Evolutionary conservation across 2,113 vertebrate genomes (phyloP).

Genomic region (Rhinoderma darwinii): DNA sequence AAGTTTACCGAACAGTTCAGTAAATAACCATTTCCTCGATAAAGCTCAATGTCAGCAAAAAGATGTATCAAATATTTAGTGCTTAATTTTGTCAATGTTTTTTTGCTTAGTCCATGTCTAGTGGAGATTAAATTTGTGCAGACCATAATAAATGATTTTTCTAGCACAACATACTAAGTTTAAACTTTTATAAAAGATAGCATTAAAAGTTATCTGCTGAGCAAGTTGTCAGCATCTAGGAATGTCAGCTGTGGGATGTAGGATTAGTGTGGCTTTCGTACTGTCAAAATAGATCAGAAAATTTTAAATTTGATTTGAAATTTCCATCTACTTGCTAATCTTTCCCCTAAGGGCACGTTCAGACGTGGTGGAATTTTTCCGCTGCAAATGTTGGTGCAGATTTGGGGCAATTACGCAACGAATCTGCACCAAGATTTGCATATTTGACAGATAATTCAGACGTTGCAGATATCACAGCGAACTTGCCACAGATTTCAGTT

Average conservation of each 20-base stretch:
- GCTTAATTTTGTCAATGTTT: neutral
- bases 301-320: conserved; percentile 32
- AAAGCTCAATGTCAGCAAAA: conserved; percentile 33
- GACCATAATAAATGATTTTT: conserved; percentile 29
- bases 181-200: conserved; percentile 36
- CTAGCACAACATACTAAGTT: conserved; percentile 23
- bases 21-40: neutral
- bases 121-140: conserved; percentile 50
- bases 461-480: too few relatives aligned
- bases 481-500: too few relatives aligned
- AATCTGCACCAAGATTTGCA: too few relatives aligned
- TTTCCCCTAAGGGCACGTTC: too few relatives aligned
- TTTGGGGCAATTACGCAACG: too few relatives aligned
- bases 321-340: conserved; percentile 21
- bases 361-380: too few relatives aligned
- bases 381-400: too few relatives aligned
- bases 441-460: too few relatives aligned
- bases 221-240: conserved; percentile 46
- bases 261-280: conserved; percentile 22
- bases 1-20: neutral
- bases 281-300: conserved; percentile 30
- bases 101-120: conserved; percentile 29
- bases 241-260: conserved; percentile 43
- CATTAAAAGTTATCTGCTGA: conserved; percentile 47
- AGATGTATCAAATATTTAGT: conserved; percentile 12